These are phyloP conservation scores for Mesaphorura yosii DNA, from an alignment of 1,140 invertebrate genomes.

Conservation along the genomic window DNA sequence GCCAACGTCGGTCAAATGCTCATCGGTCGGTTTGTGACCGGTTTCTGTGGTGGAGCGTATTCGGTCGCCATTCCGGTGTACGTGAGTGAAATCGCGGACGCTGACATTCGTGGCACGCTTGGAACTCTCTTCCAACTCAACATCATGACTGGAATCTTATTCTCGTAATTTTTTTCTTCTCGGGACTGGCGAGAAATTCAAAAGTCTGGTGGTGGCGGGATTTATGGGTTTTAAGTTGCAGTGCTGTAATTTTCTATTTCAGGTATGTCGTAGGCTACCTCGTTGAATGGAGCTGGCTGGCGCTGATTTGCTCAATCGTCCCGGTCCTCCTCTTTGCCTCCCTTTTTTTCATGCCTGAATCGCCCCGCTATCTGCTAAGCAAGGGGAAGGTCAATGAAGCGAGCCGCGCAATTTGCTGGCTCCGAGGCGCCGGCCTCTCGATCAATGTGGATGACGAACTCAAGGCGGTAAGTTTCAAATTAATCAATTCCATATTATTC, in stretches of 20 bases:
- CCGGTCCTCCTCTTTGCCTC: constrained; percentile 40
- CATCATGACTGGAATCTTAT: constrained; percentile 41
- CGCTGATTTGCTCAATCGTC: constrained; percentile 36
- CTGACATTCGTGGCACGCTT: constrained; percentile 44
- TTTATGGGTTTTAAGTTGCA: constrained; percentile 26
- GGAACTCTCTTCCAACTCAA: constrained; percentile 33
- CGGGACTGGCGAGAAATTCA: constrained; percentile 14
- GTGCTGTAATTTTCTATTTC: constrained; percentile 36
- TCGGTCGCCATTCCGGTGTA: constrained; percentile 44
- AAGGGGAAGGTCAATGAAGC: constrained; percentile 3
- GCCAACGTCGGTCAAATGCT: constrained; percentile 46
- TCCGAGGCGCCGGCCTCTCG: constrained; percentile 10
- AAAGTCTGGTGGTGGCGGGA: constrained; percentile 15
- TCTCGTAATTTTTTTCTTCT: constrained; percentile 46
- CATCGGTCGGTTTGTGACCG: constrained; percentile 55
- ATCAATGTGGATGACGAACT: neutral
- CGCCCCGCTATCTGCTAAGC: constrained; percentile 33
- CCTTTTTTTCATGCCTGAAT: constrained; percentile 42
- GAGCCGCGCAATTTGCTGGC: constrained; percentile 21
- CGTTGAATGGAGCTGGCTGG: constrained; percentile 35
- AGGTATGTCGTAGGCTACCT: constrained; percentile 28
- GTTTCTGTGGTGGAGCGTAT: constrained; percentile 14
- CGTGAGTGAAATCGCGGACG: constrained; percentile 47
- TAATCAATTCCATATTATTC: neutral
- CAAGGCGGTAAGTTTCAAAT: neutral